A percentile compares a stretch with the other conserved stretches of the same genome.
Conservation (phyloP, 2,888 invertebrate species). For the Lissonota sp. region DNA sequence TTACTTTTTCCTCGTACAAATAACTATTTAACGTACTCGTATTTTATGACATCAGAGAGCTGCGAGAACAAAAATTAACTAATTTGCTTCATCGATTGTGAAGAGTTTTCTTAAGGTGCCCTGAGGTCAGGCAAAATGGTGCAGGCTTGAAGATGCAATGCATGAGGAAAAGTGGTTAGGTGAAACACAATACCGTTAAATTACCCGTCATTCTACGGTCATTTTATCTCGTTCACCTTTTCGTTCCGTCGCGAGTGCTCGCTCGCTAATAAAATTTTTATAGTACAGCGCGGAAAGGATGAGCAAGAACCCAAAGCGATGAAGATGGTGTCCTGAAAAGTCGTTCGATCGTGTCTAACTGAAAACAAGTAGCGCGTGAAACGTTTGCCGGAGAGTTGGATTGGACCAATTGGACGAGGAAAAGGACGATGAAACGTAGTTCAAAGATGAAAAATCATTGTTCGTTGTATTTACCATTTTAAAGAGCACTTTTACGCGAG, state of each 20-base stretch:
- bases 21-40: conserved; percentile 18
- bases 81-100: conserved; percentile 9
- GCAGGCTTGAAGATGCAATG: background rate
- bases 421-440: conserved; percentile 1
- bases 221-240: conserved; percentile 22
- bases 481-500: too few species aligned
- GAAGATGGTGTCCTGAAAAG: conserved; percentile 60
- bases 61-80: conserved; percentile 22
- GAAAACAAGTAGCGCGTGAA: conserved; percentile 65
- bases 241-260: conserved; percentile 8
- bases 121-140: background rate
- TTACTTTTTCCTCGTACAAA: conserved; percentile 32
- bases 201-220: conserved; percentile 27
- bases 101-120: background rate
- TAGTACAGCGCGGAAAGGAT: conserved; percentile 10
- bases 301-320: background rate
- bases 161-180: background rate
- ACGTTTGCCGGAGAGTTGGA: conserved; percentile 40
- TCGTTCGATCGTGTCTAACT: conserved; percentile 59
- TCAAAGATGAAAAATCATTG: background rate
- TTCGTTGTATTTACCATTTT: conserved; percentile 7
- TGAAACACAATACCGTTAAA: conserved; percentile 38
- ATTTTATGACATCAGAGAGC: conserved; percentile 20
- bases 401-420: conserved; percentile 25
- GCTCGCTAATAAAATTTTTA: background rate